These are phyloP conservation scores for Xestia xanthographa DNA, from an alignment of 2,888 invertebrate genomes.

Conservation along the genomic window DNA sequence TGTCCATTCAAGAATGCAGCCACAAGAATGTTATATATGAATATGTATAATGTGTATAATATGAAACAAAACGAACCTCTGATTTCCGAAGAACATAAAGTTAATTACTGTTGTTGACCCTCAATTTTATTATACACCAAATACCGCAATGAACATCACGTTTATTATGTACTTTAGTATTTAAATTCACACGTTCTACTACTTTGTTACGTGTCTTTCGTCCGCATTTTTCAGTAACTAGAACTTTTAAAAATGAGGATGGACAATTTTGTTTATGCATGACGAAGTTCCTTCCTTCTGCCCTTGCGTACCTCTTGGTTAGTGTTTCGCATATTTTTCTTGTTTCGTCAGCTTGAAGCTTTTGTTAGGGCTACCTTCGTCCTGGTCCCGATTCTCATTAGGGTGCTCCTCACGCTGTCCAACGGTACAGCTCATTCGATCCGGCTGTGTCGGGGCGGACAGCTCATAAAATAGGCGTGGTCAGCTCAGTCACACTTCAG, in stretches of 20 bases:
- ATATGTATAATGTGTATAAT: too few species aligned
- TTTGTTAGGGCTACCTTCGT: not conserved
- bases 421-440: not conserved
- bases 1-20: constrained; percentile 66
- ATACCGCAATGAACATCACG: constrained; percentile 37
- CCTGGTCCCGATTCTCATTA: not conserved
- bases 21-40: constrained; percentile 41
- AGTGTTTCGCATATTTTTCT: not conserved
- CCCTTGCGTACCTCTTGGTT: constrained; percentile 9
- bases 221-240: constrained; percentile 31
- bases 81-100: constrained; percentile 60
- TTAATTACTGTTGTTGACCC: constrained; percentile 57
- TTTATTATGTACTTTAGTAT: constrained; percentile 5
- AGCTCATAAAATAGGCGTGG: too few species aligned
- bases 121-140: constrained; percentile 49
- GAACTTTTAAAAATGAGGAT: constrained; percentile 17
- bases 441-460: too few species aligned
- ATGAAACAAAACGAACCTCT: constrained; percentile 57
- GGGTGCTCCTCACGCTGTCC: not conserved
- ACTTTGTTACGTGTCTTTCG: constrained; percentile 12
- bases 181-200: not conserved
- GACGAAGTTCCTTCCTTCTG: constrained; percentile 19
- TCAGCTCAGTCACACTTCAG: not conserved
- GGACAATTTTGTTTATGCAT: not conserved
- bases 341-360: not conserved